Evolutionary conservation across 1,140 invertebrate species (phyloP).

Genomic region (Ladona fulva): DNA sequence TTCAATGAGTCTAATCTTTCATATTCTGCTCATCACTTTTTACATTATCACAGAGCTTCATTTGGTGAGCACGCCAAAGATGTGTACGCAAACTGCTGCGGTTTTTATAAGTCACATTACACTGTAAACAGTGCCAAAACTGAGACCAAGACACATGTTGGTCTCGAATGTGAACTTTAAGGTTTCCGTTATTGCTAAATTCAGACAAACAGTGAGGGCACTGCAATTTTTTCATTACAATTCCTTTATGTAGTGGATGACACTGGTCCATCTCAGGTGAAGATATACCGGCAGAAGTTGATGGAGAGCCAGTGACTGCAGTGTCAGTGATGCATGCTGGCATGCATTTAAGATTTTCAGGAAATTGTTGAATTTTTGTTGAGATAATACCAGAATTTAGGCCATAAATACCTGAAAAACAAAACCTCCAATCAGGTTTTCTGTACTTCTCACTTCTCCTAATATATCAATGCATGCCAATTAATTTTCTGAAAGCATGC

Average conservation of each 20-base stretch:
- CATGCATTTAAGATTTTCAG: conserved; percentile 2
- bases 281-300: neutral
- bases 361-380: neutral
- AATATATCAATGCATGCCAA: neutral
- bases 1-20: too few relatives aligned
- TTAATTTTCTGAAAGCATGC: neutral
- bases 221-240: neutral
- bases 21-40: neutral
- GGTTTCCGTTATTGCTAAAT: neutral
- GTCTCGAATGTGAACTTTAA: neutral
- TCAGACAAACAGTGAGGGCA: neutral
- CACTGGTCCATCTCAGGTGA: neutral
- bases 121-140: neutral
- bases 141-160: neutral
- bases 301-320: neutral
- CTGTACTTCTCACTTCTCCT: neutral
- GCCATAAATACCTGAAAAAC: neutral
- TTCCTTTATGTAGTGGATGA: neutral
- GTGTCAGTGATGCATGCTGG: neutral
- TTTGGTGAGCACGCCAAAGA: neutral
- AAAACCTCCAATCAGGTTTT: conserved; percentile 5
- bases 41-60: neutral
- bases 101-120: neutral
- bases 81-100: neutral
- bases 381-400: neutral